Evolutionary conservation across 2,113 vertebrate species (phyloP).

Genomic region (Proterorhinus semilunaris): DNA sequence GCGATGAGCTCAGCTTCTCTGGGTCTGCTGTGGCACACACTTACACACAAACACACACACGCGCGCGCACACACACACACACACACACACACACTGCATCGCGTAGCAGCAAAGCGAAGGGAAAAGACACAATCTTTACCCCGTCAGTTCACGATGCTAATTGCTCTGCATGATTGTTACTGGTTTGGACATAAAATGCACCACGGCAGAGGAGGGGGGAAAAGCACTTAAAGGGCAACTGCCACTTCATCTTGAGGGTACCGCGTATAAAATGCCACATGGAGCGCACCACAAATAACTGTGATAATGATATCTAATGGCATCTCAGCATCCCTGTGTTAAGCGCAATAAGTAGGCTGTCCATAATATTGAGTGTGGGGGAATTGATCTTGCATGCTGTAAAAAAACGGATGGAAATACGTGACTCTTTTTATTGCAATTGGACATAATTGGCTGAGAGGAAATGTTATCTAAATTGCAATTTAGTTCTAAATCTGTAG

Average conservation of each 20-base stretch:
- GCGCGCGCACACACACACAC: constrained; percentile 18
- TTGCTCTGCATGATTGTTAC: constrained; percentile 8
- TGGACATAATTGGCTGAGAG: too few species aligned
- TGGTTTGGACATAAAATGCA: constrained; percentile 12
- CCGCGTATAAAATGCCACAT: constrained; percentile 2
- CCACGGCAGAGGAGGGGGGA: constrained; percentile 13
- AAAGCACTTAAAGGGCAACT: constrained; percentile 53
- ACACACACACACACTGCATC: constrained; percentile 38
- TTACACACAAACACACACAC: too few species aligned
- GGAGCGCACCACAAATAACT: background rate
- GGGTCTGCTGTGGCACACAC: constrained; percentile 38
- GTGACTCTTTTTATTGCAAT: too few species aligned
- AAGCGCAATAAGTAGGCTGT: background rate
- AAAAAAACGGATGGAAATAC: too few species aligned
- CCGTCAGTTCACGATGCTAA: background rate
- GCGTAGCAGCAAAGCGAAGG: constrained; percentile 23
- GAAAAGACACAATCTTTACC: constrained; percentile 5
- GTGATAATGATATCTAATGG: background rate
- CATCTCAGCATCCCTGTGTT: background rate
- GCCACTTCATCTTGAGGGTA: constrained; percentile 41
- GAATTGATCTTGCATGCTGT: too few species aligned
- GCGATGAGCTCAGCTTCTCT: constrained; percentile 60
- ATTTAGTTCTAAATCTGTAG: too few species aligned
- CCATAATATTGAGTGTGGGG: too few species aligned
- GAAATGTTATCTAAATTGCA: too few species aligned